Percentiles rank a stretch among this genome's conserved stretches.
Evolutionary conservation across 1,140 invertebrate species (phyloP).

Genomic region (Magallana gigas): DNA sequence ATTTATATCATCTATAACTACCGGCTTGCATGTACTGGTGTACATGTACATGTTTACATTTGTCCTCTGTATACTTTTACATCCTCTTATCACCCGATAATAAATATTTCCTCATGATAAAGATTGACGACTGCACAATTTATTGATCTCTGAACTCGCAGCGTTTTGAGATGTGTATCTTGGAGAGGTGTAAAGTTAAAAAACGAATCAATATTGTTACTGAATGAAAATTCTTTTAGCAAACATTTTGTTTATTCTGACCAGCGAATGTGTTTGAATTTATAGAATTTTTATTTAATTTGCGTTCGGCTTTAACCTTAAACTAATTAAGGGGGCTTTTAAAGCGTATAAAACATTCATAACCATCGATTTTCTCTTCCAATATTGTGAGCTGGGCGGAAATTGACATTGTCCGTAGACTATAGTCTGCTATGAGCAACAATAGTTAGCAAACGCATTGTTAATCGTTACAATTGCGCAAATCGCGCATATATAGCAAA

Average conservation of each 20-base stretch:
- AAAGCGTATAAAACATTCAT: constrained; percentile 30
- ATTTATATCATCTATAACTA: no score
- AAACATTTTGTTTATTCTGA: constrained; percentile 18
- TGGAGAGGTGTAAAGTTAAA: constrained; percentile 5
- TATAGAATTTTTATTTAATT: constrained; percentile 28
- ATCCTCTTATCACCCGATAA: no score
- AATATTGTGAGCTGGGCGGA: not conserved
- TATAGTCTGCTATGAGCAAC: not conserved
- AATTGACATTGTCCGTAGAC: not conserved
- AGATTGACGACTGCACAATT: no score
- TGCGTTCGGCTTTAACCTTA: not conserved
- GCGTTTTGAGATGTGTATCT: no score
- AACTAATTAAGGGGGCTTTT: constrained; percentile 31
- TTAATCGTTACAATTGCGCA: not conserved
- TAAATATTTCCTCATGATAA: no score
- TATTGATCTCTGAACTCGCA: no score
- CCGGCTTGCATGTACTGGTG: no score
- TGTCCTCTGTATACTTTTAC: no score
- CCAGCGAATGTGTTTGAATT: not conserved
- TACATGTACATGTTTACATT: no score
- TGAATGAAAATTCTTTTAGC: constrained; percentile 21
- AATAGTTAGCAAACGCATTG: not conserved
- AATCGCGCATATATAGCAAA: not conserved
- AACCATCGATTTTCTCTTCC: not conserved
- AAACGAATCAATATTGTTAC: constrained; percentile 23